A percentile compares a stretch with the other conserved stretches of the same genome.
Evolutionary conservation across 2,888 invertebrate genomes (phyloP).

Genomic region (Colostygia pectinataria): DNA sequence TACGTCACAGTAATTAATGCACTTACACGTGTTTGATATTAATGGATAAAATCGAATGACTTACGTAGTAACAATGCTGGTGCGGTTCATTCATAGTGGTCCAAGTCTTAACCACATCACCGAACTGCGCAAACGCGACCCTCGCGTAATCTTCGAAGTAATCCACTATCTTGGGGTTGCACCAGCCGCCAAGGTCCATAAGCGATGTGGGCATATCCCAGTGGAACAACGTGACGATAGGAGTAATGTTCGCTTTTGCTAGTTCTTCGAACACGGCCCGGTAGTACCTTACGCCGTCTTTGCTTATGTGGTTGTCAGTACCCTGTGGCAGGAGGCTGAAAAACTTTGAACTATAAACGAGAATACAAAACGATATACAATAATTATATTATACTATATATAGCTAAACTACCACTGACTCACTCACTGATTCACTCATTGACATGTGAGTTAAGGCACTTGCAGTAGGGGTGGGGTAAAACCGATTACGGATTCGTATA

Average conservation of each 20-base stretch:
- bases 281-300: constrained; percentile 88
- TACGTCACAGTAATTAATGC: too few species aligned
- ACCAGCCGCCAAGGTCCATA: constrained; percentile 80
- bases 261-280: constrained; percentile 88
- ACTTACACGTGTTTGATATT: too few species aligned
- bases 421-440: too few species aligned
- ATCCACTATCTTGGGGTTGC: constrained; percentile 75
- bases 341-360: too few species aligned
- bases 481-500: too few species aligned
- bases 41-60: too few species aligned
- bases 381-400: too few species aligned
- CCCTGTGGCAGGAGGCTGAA: constrained; percentile 87
- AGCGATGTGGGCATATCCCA: constrained; percentile 81
- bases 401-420: too few species aligned
- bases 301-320: constrained; percentile 85
- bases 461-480: too few species aligned
- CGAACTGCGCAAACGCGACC: constrained; percentile 82
- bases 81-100: constrained; percentile 90
- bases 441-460: too few species aligned
- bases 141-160: constrained; percentile 82
- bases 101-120: constrained; percentile 87
- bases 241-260: constrained; percentile 84
- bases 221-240: constrained; percentile 86
- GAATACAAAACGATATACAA: too few species aligned
- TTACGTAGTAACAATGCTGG: constrained; percentile 74